Percentiles rank a stretch among this genome's conserved stretches.
These are phyloP conservation scores for Astropecten irregularis DNA, from an alignment of 53 echinoderm and acorn worm species.

Conservation along the genomic window DNA sequence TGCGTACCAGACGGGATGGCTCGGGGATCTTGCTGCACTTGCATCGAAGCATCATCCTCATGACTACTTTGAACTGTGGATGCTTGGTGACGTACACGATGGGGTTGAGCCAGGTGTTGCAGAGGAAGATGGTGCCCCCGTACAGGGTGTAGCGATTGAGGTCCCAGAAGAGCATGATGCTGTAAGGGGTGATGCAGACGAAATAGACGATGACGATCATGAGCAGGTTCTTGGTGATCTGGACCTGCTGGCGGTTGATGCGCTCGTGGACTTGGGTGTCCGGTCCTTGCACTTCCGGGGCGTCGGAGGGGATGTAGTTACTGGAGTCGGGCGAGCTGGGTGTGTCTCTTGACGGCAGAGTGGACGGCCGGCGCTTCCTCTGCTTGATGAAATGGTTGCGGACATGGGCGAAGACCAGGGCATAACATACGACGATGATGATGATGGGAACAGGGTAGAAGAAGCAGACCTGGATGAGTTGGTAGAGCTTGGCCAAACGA, in stretches of 20 bases:
- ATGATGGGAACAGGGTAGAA: constrained; percentile 16
- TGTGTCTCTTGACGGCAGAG: neutral
- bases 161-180: constrained; percentile 26
- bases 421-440: constrained; percentile 37
- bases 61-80: constrained; percentile 32
- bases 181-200: constrained; percentile 36
- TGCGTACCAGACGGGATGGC: constrained; percentile 19
- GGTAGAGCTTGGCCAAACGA: constrained; percentile 23
- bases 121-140: constrained; percentile 16
- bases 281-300: neutral
- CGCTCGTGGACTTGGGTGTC: constrained; percentile 7
- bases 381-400: constrained; percentile 37
- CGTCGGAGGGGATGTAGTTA: constrained; percentile 14
- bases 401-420: constrained; percentile 27
- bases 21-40: constrained; percentile 29
- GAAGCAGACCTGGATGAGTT: neutral
- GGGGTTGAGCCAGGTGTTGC: constrained; percentile 23
- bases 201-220: constrained; percentile 43
- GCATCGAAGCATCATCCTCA: constrained; percentile 25
- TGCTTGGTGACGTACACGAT: constrained; percentile 15
- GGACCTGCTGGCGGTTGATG: constrained; percentile 31
- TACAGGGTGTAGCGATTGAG: constrained; percentile 14
- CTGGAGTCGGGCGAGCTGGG: constrained; percentile 12
- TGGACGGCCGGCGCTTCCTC: constrained; percentile 33
- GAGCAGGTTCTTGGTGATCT: constrained; percentile 30